Conservation (phyloP, 1,140 invertebrate species). For the Forficula auricularia region DNA sequence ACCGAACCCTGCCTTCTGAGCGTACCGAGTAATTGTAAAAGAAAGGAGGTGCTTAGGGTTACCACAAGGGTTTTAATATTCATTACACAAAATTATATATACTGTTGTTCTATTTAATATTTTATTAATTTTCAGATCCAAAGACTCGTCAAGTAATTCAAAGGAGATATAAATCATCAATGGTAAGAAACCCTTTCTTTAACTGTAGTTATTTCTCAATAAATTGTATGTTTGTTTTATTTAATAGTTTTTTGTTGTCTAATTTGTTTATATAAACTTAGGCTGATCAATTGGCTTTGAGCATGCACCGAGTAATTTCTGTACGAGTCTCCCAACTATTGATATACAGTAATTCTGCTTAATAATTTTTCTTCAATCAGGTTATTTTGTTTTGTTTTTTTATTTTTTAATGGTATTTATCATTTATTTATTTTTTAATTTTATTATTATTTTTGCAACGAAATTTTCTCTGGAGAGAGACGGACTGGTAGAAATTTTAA, state of each 20-base stretch:
- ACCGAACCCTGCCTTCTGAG: no score
- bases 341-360: not conserved
- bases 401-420: conserved; percentile 9
- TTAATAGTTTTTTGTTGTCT: conserved; percentile 11
- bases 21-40: no score
- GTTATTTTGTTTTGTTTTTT: conserved; percentile 14
- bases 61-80: no score
- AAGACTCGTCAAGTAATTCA: conserved; percentile 92
- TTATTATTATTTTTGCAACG: no score
- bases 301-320: conserved; percentile 43
- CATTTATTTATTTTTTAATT: no score
- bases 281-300: conserved; percentile 36
- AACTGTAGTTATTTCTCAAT: conserved; percentile 8
- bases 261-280: conserved; percentile 20
- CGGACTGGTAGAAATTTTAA: no score
- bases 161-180: conserved; percentile 91
- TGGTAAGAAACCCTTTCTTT: conserved; percentile 56
- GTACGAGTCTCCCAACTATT: conserved; percentile 25
- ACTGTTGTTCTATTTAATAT: no score
- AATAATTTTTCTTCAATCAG: conserved; percentile 10
- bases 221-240: conserved; percentile 15
- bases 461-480: no score
- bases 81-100: no score
- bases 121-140: conserved; percentile 89
- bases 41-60: no score